Conservation (phyloP, 1,140 invertebrate species). For the Batillaria attramentaria region DNA sequence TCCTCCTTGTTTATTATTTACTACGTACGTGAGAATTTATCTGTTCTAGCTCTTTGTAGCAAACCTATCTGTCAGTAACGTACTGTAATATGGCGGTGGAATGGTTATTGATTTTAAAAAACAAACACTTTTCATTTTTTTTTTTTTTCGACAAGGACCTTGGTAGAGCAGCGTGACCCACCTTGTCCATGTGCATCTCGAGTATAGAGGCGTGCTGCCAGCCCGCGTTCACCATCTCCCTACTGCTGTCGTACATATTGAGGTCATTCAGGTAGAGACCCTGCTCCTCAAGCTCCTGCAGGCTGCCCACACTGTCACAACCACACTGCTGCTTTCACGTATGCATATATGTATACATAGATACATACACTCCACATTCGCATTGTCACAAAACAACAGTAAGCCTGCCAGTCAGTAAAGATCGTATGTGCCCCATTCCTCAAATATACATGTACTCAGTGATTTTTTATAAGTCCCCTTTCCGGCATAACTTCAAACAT, state of each 20-base stretch:
- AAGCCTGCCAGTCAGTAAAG: too few species aligned
- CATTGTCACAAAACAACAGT: too few species aligned
- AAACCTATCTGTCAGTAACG: background rate
- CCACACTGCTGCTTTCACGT: background rate
- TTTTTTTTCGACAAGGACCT: background rate
- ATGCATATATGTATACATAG: background rate
- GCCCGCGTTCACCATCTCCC: conserved; percentile 87
- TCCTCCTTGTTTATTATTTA: too few species aligned
- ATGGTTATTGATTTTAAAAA: background rate
- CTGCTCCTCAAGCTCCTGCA: conserved; percentile 85
- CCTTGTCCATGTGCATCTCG: conserved; percentile 66
- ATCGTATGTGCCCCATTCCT: too few species aligned
- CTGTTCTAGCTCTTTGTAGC: too few species aligned
- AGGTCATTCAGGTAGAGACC: conserved; percentile 88
- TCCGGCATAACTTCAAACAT: too few species aligned
- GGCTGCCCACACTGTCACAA: conserved; percentile 81
- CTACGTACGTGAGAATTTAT: too few species aligned
- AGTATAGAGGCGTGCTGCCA: conserved; percentile 88
- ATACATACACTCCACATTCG: background rate
- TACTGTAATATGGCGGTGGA: too few species aligned
- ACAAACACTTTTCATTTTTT: background rate
- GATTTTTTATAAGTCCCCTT: too few species aligned
- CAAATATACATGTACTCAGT: too few species aligned
- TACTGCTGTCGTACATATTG: conserved; percentile 87
- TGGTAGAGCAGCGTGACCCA: too few species aligned